Conservation (phyloP, 1,140 invertebrate species). For the Maniola jurtina region DNA sequence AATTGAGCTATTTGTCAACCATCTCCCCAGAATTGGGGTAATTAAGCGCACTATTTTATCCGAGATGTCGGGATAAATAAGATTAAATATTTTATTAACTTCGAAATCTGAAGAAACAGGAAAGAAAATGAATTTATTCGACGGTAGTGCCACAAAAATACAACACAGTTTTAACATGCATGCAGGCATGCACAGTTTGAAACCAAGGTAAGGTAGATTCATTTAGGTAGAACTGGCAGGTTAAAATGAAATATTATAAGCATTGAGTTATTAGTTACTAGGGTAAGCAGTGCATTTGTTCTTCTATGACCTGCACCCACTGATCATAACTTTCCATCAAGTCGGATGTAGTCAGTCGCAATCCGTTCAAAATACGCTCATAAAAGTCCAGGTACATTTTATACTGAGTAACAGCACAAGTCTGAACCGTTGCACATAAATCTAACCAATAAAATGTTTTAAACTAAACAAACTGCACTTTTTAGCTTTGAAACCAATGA, state of each 20-base stretch:
- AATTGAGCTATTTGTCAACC: constrained; percentile 12
- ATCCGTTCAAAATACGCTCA: background rate
- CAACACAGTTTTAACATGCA: too few species aligned
- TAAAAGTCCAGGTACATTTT: constrained; percentile 1
- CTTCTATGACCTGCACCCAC: too few species aligned
- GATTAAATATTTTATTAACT: background rate
- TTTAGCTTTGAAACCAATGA: background rate
- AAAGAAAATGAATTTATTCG: too few species aligned
- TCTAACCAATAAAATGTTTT: constrained; percentile 5
- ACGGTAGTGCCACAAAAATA: too few species aligned
- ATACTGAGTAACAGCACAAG: background rate
- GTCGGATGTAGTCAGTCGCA: background rate
- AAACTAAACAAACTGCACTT: background rate
- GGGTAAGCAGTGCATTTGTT: too few species aligned
- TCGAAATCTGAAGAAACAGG: too few species aligned
- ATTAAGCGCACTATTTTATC: constrained; percentile 1
- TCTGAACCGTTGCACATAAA: constrained; percentile 1
- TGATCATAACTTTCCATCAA: too few species aligned
- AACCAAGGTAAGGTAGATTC: too few species aligned
- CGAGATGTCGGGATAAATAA: background rate
- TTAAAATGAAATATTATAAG: too few species aligned
- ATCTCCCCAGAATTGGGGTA: constrained; percentile 8
- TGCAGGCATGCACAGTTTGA: too few species aligned
- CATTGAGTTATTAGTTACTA: too few species aligned
- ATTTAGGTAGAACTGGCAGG: too few species aligned